Conservation (phyloP, 1,140 invertebrate genomes). For the Caenorhabditis inopinata region DNA sequence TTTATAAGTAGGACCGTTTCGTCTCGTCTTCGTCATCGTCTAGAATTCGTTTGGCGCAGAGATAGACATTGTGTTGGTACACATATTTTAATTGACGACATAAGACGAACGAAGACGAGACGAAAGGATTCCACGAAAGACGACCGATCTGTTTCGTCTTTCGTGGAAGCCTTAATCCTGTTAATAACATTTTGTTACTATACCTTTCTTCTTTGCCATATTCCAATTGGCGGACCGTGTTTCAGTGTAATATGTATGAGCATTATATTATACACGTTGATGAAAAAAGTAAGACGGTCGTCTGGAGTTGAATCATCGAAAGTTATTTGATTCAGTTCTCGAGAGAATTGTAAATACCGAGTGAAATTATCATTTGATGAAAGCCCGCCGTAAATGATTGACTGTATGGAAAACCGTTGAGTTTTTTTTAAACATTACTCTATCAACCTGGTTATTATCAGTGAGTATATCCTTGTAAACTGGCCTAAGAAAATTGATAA, state of each 20-base stretch:
- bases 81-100: too few relatives aligned
- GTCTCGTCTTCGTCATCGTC: too few relatives aligned
- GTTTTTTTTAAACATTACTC: background rate
- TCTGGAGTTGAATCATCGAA: conserved; percentile 44
- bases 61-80: too few relatives aligned
- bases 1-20: too few relatives aligned
- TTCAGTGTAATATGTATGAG: conserved; percentile 68
- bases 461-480: conserved; percentile 67
- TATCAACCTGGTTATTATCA: conserved; percentile 65
- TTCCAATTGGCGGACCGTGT: conserved; percentile 65
- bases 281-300: conserved; percentile 69
- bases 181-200: too few relatives aligned
- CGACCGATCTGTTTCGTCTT: too few relatives aligned
- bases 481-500: conserved; percentile 66
- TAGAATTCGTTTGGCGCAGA: too few relatives aligned
- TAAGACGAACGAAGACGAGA: too few relatives aligned
- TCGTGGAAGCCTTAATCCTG: too few relatives aligned
- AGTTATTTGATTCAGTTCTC: background rate
- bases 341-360: conserved; percentile 3
- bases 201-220: conserved; percentile 69
- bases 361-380: conserved; percentile 27
- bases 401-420: background rate
- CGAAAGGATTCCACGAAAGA: too few relatives aligned
- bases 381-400: background rate
- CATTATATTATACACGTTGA: conserved; percentile 69